These are phyloP conservation scores for Carassius gibelio DNA, from an alignment of 2,113 vertebrate genomes.

Conservation along the genomic window DNA sequence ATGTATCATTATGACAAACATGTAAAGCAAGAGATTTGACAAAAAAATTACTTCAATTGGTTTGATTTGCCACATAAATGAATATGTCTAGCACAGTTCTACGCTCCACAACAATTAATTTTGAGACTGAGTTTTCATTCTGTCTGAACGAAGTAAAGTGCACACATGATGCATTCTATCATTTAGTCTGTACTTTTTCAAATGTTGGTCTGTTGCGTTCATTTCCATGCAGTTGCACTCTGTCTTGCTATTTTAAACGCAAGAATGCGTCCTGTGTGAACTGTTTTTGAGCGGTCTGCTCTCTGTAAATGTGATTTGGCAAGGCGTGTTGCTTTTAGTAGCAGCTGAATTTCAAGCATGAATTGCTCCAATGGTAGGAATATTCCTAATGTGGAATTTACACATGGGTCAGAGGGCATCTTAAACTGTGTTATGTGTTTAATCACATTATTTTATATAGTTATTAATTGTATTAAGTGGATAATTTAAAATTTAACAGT, in stretches of 20 bases:
- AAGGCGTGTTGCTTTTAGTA: slow-evolving; percentile 8
- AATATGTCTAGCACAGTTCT: background rate
- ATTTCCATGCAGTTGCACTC: background rate
- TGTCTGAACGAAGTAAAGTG: background rate
- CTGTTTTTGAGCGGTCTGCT: background rate
- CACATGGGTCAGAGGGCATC: background rate
- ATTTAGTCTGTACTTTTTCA: background rate
- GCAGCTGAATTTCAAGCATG: background rate
- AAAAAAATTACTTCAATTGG: background rate
- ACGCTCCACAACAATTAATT: background rate
- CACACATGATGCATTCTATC: background rate
- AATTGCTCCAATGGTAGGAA: background rate
- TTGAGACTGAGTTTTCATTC: background rate
- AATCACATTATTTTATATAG: background rate
- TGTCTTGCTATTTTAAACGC: background rate
- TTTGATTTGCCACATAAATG: background rate
- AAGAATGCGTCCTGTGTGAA: background rate
- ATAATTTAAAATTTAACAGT: background rate
- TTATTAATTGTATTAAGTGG: background rate
- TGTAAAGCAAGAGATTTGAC: background rate
- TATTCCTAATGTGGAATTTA: background rate
- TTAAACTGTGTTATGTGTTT: background rate
- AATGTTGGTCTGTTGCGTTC: background rate
- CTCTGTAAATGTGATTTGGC: slow-evolving; percentile 17
- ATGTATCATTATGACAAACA: background rate